phyloP scores from a whole-genome alignment of 2,113 vertebrate genomes.

The Anarhynchus alexandrinus region DNA sequence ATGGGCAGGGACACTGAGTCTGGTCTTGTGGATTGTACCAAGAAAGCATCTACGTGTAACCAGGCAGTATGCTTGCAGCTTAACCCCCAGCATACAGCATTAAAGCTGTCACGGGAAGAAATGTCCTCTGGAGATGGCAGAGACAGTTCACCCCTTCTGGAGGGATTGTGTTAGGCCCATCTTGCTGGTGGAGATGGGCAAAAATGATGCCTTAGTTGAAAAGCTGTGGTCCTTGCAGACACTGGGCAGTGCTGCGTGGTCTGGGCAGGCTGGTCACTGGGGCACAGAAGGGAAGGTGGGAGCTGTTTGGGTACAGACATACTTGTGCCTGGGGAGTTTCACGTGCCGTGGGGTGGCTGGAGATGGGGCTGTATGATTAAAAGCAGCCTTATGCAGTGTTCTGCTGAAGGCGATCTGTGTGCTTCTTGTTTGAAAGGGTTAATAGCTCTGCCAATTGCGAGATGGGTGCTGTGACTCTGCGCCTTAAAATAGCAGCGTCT shows the following conservation, averaged over 20 bases:
- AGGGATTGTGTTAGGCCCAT: background rate
- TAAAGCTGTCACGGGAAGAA: background rate
- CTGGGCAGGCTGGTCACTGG: background rate
- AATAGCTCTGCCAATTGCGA: background rate
- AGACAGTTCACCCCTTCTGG: background rate
- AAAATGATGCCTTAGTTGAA: background rate
- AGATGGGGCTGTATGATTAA: background rate
- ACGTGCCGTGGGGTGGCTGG: background rate
- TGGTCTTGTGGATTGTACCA: background rate
- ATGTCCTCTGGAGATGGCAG: background rate
- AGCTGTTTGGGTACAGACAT: background rate
- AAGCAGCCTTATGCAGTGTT: background rate
- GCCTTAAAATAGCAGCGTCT: conserved; percentile 59
- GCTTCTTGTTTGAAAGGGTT: conserved; percentile 6
- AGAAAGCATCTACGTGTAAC: background rate
- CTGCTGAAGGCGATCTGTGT: background rate
- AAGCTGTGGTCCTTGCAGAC: background rate
- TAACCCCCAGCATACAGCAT: background rate
- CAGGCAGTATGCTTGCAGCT: background rate
- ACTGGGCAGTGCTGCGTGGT: rapidly evolving
- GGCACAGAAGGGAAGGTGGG: background rate
- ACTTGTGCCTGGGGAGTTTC: background rate
- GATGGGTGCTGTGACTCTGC: background rate
- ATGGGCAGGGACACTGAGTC: rapidly evolving
- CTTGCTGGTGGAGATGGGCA: background rate